These are phyloP conservation scores for Rhamphomyia laevipes DNA, from an alignment of 2,888 invertebrate genomes.

Conservation along the genomic window DNA sequence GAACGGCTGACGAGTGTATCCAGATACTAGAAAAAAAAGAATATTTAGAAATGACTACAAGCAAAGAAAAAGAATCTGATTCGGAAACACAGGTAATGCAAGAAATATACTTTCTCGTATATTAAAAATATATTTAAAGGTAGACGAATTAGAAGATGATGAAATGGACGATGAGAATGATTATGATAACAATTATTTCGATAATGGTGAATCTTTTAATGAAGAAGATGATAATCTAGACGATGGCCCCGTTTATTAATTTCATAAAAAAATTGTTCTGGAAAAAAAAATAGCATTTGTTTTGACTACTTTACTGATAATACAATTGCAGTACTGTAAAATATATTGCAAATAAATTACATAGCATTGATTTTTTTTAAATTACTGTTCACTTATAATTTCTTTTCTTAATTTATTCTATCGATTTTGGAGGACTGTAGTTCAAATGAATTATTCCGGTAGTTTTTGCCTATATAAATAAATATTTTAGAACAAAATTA, in stretches of 20 bases:
- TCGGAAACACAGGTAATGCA: constrained; percentile 31
- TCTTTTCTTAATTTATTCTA: too few relatives aligned
- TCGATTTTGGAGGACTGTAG: constrained; percentile 46
- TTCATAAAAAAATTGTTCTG: not conserved
- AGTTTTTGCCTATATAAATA: constrained; percentile 44
- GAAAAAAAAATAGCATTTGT: not conserved
- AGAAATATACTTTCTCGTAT: constrained; percentile 17
- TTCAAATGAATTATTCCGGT: constrained; percentile 52
- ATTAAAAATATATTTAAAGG: constrained; percentile 4
- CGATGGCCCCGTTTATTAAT: constrained; percentile 63
- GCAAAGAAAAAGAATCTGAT: constrained; percentile 52
- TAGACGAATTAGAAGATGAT: constrained; percentile 44
- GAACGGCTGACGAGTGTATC: constrained; percentile 36
- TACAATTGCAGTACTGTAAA: not conserved
- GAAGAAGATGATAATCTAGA: constrained; percentile 79
- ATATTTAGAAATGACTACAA: constrained; percentile 40
- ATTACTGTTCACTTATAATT: too few relatives aligned
- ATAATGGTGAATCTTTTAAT: constrained; percentile 77
- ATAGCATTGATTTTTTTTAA: too few relatives aligned
- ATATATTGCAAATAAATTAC: too few relatives aligned
- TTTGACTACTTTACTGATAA: too few relatives aligned
- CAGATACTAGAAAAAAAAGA: constrained; percentile 59
- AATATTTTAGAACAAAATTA: constrained; percentile 8
- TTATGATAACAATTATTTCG: constrained; percentile 77
- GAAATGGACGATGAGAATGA: constrained; percentile 85